Percentiles rank a stretch among this genome's conserved stretches.
Conservation (phyloP, 1,140 invertebrate genomes). For the Orchestia grillus region DNA sequence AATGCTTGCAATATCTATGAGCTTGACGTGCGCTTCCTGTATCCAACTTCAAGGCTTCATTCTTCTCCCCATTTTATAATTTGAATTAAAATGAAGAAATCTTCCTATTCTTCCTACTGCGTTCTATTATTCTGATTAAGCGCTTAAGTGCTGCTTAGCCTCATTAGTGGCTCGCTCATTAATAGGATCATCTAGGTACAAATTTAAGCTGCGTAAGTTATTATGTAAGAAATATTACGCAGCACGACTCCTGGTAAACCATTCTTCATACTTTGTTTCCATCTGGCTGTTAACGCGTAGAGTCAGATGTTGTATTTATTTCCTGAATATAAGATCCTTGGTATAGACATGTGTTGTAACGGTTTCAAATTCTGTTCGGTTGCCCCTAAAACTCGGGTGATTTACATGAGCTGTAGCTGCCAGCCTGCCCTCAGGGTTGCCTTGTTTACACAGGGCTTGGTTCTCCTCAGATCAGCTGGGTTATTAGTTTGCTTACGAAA, state of each 20-base stretch:
- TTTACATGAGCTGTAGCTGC: not conserved
- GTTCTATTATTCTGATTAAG: not conserved
- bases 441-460: conserved; percentile 34
- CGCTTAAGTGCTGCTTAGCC: not conserved
- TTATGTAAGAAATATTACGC: not conserved
- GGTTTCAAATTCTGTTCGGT: not conserved
- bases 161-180: not conserved
- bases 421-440: not conserved
- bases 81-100: not conserved
- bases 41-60: not conserved
- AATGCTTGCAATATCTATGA: not conserved
- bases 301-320: not conserved
- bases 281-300: not conserved
- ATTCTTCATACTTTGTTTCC: not conserved
- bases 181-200: not conserved
- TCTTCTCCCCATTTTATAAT: not conserved
- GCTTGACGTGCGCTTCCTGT: not conserved
- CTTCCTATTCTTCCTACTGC: not conserved
- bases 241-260: not conserved
- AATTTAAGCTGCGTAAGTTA: conserved; percentile 2
- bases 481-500: conserved; percentile 48
- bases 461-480: conserved; percentile 42
- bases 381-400: not conserved
- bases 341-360: not conserved
- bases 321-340: not conserved